Percentiles rank a stretch among this genome's conserved stretches.
Evolutionary conservation across 2,888 invertebrate genomes (phyloP).

Genomic region (Trichogramma dendrolimi): DNA sequence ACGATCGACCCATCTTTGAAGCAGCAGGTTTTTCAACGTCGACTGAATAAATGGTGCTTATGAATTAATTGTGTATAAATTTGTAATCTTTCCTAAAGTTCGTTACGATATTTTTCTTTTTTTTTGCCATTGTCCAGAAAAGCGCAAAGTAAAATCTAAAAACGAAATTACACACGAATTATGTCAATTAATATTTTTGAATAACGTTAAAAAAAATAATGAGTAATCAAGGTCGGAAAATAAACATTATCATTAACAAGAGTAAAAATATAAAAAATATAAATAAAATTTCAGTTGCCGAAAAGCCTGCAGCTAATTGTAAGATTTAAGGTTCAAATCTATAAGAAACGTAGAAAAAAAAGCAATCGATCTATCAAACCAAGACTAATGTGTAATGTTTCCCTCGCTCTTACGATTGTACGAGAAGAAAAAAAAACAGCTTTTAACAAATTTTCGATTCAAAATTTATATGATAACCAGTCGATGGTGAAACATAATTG

Average conservation of each 20-base stretch:
- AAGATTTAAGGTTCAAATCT: constrained; percentile 12
- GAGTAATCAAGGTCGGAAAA: constrained; percentile 11
- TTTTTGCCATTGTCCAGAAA: neutral
- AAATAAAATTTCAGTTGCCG: constrained; percentile 19
- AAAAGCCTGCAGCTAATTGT: constrained; percentile 21
- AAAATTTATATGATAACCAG: constrained; percentile 9
- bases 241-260: constrained; percentile 5
- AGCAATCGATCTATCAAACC: constrained; percentile 12
- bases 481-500: constrained; percentile 33
- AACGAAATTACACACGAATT: constrained; percentile 1
- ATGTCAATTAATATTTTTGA: constrained; percentile 19
- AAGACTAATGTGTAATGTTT: constrained; percentile 30
- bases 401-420: constrained; percentile 8
- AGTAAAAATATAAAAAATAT: constrained; percentile 6
- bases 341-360: constrained; percentile 7
- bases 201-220: constrained; percentile 1
- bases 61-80: neutral
- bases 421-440: constrained; percentile 9
- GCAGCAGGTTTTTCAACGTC: constrained; percentile 19
- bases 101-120: constrained; percentile 12
- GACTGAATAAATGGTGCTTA: neutral
- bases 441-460: constrained; percentile 18
- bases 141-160: neutral
- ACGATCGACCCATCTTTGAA: constrained; percentile 12
- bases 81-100: constrained; percentile 4